Conservation (phyloP, 1,140 invertebrate genomes). For the Anthonomus grandis region DNA sequence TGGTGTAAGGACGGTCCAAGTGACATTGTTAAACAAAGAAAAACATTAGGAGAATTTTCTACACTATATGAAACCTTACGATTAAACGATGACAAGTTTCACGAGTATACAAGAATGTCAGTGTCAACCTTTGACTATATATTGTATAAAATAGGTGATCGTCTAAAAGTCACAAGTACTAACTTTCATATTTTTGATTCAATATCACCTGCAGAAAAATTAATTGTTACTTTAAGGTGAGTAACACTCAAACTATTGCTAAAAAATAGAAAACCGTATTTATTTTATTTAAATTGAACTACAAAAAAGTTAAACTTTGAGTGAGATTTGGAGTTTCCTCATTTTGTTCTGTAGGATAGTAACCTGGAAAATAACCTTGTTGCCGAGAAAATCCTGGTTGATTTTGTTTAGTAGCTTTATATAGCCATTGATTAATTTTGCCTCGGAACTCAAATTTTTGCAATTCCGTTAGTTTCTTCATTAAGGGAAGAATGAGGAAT, state of each 20-base stretch:
- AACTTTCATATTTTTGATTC: slow-evolving; percentile 1
- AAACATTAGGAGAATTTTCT: slow-evolving; percentile 9
- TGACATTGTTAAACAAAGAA: no score
- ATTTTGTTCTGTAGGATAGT: slow-evolving; percentile 2
- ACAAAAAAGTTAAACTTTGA: slow-evolving; percentile 5
- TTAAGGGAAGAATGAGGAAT: slow-evolving; percentile 4
- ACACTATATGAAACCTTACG: not conserved
- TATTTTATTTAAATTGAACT: slow-evolving; percentile 2
- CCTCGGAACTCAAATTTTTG: slow-evolving; percentile 4
- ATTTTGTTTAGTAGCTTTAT: slow-evolving; percentile 5
- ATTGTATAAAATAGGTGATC: not conserved
- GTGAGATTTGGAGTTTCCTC: slow-evolving; percentile 2
- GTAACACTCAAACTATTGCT: slow-evolving; percentile 1
- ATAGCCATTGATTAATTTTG: slow-evolving; percentile 6
- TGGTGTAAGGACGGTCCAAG: slow-evolving; percentile 1
- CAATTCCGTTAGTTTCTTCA: not conserved
- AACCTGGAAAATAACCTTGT: slow-evolving; percentile 1
- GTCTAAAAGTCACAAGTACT: not conserved
- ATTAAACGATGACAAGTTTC: no score
- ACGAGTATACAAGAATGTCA: slow-evolving; percentile 8
- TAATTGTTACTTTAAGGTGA: no score
- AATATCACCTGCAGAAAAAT: no score
- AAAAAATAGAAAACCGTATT: not conserved
- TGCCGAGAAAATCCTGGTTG: not conserved
- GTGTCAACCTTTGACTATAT: slow-evolving; percentile 4